Evolutionary conservation across 1,140 invertebrate genomes (phyloP).

Genomic region (Elymnias hypermnestra): DNA sequence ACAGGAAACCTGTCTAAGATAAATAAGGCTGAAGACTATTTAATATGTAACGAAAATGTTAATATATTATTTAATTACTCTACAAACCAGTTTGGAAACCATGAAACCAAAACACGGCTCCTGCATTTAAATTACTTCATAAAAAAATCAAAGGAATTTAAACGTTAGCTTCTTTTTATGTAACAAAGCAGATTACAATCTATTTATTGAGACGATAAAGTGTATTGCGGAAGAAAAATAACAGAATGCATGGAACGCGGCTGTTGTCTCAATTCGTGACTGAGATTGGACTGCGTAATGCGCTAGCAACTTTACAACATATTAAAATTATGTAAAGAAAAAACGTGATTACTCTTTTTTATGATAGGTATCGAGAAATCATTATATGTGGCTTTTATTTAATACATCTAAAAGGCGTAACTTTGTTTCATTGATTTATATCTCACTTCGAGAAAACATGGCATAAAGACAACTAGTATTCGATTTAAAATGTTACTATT

Average conservation of each 20-base stretch:
- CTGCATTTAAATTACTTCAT: conserved; percentile 1
- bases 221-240: conserved; percentile 23
- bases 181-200: conserved; percentile 9
- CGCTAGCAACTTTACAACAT: conserved; percentile 17
- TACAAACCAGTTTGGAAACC: background rate
- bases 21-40: too few relatives aligned
- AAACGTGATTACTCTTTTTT: conserved; percentile 9
- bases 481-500: too few relatives aligned
- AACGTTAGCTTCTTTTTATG: background rate
- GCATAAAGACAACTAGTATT: too few relatives aligned
- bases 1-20: too few relatives aligned
- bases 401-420: background rate
- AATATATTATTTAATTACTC: too few relatives aligned
- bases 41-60: too few relatives aligned
- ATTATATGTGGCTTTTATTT: background rate
- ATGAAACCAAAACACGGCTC: background rate
- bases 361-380: background rate
- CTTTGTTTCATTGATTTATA: too few relatives aligned
- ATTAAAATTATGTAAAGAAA: conserved; percentile 14
- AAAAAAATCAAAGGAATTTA: background rate
- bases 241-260: conserved; percentile 29
- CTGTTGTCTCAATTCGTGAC: conserved; percentile 33
- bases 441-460: too few relatives aligned
- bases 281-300: conserved; percentile 27
- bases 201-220: conserved; percentile 15